These are phyloP conservation scores for Rotaria sp. DNA, from an alignment of 2,888 invertebrate species.

Conservation along the genomic window DNA sequence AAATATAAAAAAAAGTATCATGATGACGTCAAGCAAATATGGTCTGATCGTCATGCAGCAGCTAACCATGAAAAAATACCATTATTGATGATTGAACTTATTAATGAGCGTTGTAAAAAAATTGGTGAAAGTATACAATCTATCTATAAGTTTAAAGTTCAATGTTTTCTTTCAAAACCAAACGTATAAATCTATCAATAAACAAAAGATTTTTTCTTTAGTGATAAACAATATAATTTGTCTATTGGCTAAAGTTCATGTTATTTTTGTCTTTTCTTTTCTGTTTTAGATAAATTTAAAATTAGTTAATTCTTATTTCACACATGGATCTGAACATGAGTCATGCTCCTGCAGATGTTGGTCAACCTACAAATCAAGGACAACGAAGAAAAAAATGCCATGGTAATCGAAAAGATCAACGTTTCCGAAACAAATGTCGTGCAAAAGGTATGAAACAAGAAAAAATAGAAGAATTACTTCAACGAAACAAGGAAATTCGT, in stretches of 20 bases:
- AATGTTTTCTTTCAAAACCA: background rate
- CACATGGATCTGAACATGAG: background rate
- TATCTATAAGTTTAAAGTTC: background rate
- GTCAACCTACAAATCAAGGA: background rate
- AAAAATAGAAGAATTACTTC: background rate
- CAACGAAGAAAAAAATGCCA: background rate
- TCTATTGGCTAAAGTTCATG: too few relatives aligned
- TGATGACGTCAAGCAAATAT: background rate
- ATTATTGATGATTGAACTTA: background rate
- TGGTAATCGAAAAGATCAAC: background rate
- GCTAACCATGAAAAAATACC: background rate
- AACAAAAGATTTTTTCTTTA: too few relatives aligned
- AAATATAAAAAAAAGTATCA: background rate
- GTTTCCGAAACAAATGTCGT: background rate
- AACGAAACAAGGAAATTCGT: background rate
- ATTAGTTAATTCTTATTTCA: background rate
- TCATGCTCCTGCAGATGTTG: background rate
- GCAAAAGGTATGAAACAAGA: background rate
- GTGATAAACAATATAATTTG: too few relatives aligned
- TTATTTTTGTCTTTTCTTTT: too few relatives aligned
- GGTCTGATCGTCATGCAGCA: accelerated
- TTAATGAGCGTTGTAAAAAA: background rate
- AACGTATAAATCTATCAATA: too few relatives aligned
- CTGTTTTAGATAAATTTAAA: too few relatives aligned
- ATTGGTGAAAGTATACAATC: background rate